Evolutionary conservation across 2,797 vertebrate genomes (phyloP).

Genomic region (Diceros bicornis): DNA sequence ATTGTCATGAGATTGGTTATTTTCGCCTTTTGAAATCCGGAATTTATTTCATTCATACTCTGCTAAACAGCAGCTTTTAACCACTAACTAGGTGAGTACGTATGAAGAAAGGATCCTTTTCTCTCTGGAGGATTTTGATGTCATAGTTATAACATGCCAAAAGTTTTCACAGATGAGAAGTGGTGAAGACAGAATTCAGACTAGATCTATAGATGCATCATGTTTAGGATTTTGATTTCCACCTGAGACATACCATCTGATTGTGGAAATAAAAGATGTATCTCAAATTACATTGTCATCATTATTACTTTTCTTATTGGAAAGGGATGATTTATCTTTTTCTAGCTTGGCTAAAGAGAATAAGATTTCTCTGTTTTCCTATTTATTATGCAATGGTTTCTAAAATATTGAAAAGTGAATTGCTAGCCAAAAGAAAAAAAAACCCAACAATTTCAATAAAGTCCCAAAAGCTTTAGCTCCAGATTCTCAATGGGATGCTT

Average conservation of each 20-base stretch:
- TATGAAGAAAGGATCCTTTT: background rate
- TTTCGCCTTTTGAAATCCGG: background rate
- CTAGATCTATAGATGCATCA: background rate
- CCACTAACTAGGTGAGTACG: background rate
- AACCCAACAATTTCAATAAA: background rate
- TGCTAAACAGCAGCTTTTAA: background rate
- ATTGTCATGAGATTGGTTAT: background rate
- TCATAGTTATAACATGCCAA: background rate
- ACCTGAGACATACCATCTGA: background rate
- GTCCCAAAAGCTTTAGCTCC: background rate
- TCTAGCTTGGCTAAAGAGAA: background rate
- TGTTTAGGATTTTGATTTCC: constrained; percentile 1
- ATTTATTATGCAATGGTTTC: background rate
- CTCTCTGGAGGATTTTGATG: background rate
- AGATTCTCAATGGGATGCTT: background rate
- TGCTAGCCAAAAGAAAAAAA: background rate
- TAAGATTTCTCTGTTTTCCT: background rate
- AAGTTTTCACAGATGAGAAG: background rate
- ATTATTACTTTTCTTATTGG: constrained; percentile 17
- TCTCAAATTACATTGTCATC: background rate
- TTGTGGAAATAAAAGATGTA: constrained; percentile 11
- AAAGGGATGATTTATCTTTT: constrained; percentile 21
- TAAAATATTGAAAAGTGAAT: constrained; percentile 26
- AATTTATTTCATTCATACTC: constrained; percentile 23
- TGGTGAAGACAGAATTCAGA: constrained; percentile 7